Evolutionary conservation across 2,113 vertebrate genomes (phyloP).

Genomic region (Pomatostomus ruficeps): DNA sequence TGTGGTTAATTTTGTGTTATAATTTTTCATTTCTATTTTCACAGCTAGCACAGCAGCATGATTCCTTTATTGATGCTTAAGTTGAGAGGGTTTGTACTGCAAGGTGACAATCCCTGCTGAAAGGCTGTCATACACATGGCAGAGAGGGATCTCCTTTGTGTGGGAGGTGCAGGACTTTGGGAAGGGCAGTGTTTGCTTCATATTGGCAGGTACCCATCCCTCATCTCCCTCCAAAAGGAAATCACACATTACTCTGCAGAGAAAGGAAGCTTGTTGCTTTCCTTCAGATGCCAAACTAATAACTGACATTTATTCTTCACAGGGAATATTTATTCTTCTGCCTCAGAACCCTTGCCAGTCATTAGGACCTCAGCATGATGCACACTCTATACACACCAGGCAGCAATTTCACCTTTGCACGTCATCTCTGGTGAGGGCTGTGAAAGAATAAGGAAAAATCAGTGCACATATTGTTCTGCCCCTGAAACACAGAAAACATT

Average conservation of each 20-base stretch:
- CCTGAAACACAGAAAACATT: not conserved
- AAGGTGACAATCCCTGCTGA: not conserved
- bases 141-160: not conserved
- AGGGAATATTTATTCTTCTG: not conserved
- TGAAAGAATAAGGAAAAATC: not conserved
- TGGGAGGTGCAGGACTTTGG: not conserved
- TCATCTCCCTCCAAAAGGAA: not conserved
- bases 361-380: not conserved
- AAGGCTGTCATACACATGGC: not conserved
- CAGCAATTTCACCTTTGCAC: not conserved
- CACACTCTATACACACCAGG: not conserved
- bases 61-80: not conserved
- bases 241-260: not conserved
- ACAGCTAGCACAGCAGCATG: not conserved
- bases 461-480: not conserved
- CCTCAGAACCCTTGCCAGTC: not conserved
- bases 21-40: not conserved
- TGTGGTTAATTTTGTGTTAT: not conserved
- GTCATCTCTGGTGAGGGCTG: not conserved
- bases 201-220: not conserved
- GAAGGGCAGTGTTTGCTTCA: not conserved
- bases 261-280: not conserved
- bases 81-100: not conserved
- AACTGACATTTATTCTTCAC: not conserved
- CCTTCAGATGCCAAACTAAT: not conserved